Evolutionary conservation across 1,140 invertebrate genomes (phyloP).

Genomic region (Brachionus sp.): DNA sequence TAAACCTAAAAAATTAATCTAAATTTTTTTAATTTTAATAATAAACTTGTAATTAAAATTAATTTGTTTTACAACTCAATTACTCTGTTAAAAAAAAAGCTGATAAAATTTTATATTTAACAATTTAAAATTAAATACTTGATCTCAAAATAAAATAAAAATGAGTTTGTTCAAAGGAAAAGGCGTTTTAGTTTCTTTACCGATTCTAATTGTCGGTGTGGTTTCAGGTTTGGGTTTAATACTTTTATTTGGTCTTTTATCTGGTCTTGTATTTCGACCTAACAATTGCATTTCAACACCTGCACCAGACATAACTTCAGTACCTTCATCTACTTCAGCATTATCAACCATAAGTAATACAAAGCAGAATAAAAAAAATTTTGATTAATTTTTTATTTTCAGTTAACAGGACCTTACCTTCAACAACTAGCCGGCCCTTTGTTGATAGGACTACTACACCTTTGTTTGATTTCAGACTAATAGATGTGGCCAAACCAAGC

Average conservation of each 20-base stretch:
- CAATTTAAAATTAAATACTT: neutral
- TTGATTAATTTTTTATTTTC: neutral
- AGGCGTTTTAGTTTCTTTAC: neutral
- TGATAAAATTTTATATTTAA: neutral
- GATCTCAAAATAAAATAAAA: neutral
- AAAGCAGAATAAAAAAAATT: neutral
- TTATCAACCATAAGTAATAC: neutral
- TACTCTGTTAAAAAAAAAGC: neutral
- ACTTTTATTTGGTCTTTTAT: slow-evolving; percentile 10
- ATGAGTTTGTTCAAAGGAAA: neutral
- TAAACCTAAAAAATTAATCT: no score
- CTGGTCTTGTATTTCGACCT: neutral
- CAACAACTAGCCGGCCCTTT: neutral
- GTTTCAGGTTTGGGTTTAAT: neutral
- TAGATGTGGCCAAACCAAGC: neutral
- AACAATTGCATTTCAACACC: neutral
- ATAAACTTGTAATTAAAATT: neutral
- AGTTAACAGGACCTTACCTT: neutral
- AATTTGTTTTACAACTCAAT: neutral
- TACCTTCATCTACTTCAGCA: neutral
- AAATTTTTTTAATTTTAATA: no score
- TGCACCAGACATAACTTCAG: neutral
- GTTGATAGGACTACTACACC: neutral
- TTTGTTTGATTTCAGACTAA: slow-evolving; percentile 21
- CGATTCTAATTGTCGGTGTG: neutral